Evolutionary conservation across 2,113 vertebrate species (phyloP), one percentile per base, ranked within the genome.

Genomic region (Toxostoma redivivum): DNA sequence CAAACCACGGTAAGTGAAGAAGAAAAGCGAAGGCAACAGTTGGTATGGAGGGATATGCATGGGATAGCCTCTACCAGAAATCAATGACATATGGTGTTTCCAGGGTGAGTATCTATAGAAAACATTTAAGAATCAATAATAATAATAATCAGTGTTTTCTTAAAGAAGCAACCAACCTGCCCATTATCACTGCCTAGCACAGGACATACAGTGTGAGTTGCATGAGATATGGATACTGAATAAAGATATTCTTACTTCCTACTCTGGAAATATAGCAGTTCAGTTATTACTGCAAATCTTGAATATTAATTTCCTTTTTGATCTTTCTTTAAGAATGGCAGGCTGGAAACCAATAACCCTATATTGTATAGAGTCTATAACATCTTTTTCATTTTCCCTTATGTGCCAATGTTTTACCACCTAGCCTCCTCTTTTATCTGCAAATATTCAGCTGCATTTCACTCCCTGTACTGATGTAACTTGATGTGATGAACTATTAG

Each of bases 151-250:
- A 50, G 22, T 15, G 5, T 53, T 86, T 72, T 69, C 51, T 76
- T 45, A 76, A 58, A 85, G 47, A 73, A 88, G 42, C 3, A 74
- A 9, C 15, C 60, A 58, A 44, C 15, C 9, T 80, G 17, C 7
- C 22, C 7, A 10, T 56, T 66, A 71, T 38, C 21, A 35, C 20
- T 6, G 7, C 25, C 8, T 60, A 47, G 13, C 31, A 35, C 9
- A 60, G 40, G 20, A 28, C 9, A n/a, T 6, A 33, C 4, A 48
- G 33, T 0, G 3, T 0, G 1, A 81, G 8, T 33, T 73, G 15
- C 11, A 13, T 60, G 38, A 44, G 15, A 42, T 24, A 35, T 7
- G 0, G 31, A 24, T 38, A 30, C 19, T 35, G 15, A 73, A 62
- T 38, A 51, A 86, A 74, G 7, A 35, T 42, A 47, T 44, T 80